Evolutionary conservation across 2,113 vertebrate species (phyloP), one percentile per base, ranked within the genome.

Genomic region (Rynchops niger): DNA sequence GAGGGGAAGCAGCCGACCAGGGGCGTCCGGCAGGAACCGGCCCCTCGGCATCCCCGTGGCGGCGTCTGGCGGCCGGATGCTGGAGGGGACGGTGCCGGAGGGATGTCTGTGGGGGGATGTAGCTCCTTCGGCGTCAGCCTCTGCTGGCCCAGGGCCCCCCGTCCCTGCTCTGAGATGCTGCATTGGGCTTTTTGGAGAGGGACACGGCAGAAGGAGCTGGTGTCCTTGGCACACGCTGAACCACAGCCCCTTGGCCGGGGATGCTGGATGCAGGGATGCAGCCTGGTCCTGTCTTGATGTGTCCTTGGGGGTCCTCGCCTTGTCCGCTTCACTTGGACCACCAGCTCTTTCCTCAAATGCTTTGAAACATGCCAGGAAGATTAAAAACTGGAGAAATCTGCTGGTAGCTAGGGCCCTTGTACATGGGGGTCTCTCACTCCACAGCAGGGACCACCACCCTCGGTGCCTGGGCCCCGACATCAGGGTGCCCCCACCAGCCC

Each of bases 131-230:
- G 40, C 3, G 0, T 55, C 42, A 11, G 25, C 22, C 23, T 67
- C 19, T 4, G 8, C 26, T 58, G 30, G 2, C 21, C 34, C 3
- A 0, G 47, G 40, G 36, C 2, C 6, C 22, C 29, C 17, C 1
- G 0, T 36, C 42, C 43, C n/a, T 72, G 55, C 85, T 52, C 72
- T 32, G 63, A 53, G 72, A 30, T 2, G 5, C 17, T 70, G 49
- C 0, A 0, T 5, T 61, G 34, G 52, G 55, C 11, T 85, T 69
- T 92, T 62, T 34, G 34, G 47, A 74, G 62, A 52, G 49, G 71
- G 29, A 11, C 12, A 3, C 2, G 43, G 52, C 32, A 69, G 66
- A 4, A 70, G n/a, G 25, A 67, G 21, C 4, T 14, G 8, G 30
- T 81, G 53, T 26, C 36, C 27, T 47, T 1, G 2, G 43, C 55